Percentiles rank a stretch among this genome's conserved stretches.
Conservation (phyloP, 2,797 vertebrate species). For the Crocodylus rhombifer region DNA sequence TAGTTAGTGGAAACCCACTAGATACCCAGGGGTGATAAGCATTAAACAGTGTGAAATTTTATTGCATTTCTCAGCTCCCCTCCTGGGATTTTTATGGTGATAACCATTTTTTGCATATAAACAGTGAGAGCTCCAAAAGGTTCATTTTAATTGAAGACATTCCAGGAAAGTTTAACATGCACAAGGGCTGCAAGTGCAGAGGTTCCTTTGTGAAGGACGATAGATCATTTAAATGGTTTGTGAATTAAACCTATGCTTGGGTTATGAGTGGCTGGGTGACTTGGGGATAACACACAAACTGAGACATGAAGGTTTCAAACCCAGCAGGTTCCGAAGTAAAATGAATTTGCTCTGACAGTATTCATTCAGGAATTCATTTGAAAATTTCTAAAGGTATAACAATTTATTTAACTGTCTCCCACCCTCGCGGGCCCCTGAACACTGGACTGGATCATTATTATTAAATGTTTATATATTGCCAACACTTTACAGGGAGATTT, state of each 20-base stretch:
- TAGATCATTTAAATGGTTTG: slow-evolving; percentile 51
- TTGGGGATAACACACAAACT: not conserved
- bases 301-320: not conserved
- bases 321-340: slow-evolving; percentile 38
- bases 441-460: not conserved
- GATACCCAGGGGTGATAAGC: slow-evolving; percentile 75
- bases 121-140: slow-evolving; percentile 67
- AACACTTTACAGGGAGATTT: not conserved
- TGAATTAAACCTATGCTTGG: slow-evolving; percentile 59
- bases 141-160: slow-evolving; percentile 66
- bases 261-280: slow-evolving; percentile 40
- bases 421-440: slow-evolving; percentile 11
- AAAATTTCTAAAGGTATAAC: slow-evolving; percentile 19
- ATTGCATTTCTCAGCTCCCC: slow-evolving; percentile 71
- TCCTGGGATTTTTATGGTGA: slow-evolving; percentile 68
- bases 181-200: slow-evolving; percentile 19
- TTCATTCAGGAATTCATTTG: slow-evolving; percentile 26
- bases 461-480: not conserved
- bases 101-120: slow-evolving; percentile 72
- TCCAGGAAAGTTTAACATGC: slow-evolving; percentile 68
- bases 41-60: slow-evolving; percentile 78
- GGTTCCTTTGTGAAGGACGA: slow-evolving; percentile 45
- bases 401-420: slow-evolving; percentile 9
- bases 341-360: not conserved
- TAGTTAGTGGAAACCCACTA: slow-evolving; percentile 73